These are phyloP conservation scores for Babylonia areolata DNA, from an alignment of 1,140 invertebrate species.

Conservation along the genomic window DNA sequence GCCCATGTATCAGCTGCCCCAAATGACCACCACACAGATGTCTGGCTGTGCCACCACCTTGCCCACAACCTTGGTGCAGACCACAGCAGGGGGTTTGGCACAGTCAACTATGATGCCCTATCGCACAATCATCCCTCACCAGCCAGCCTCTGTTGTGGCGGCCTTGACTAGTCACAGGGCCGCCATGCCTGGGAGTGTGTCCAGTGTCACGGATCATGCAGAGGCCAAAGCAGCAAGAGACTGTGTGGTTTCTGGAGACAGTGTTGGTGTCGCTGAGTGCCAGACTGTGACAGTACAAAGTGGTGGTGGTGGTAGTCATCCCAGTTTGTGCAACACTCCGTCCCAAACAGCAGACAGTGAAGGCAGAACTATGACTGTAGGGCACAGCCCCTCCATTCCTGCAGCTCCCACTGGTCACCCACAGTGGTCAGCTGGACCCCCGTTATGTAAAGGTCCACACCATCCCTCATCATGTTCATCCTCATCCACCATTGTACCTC, in stretches of 20 bases:
- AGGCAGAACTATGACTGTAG: not conserved
- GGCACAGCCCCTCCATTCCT: not conserved
- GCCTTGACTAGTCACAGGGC: constrained; percentile 14
- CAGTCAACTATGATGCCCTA: constrained; percentile 4
- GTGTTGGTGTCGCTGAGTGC: not conserved
- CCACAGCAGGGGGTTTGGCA: not conserved
- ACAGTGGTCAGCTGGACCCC: not conserved
- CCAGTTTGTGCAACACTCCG: constrained; percentile 28
- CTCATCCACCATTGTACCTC: constrained; percentile 1
- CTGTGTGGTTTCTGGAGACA: not conserved
- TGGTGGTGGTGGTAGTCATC: not conserved
- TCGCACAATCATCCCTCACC: constrained; percentile 30
- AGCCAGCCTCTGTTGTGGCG: not conserved
- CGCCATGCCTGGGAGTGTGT: not conserved
- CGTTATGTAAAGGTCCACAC: not conserved
- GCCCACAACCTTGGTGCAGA: constrained; percentile 27
- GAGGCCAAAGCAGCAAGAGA: not conserved
- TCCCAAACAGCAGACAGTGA: not conserved
- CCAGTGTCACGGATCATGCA: not conserved
- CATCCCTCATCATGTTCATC: not conserved
- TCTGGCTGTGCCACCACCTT: constrained; percentile 42
- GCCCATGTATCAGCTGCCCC: constrained; percentile 29
- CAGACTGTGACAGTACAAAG: not conserved
- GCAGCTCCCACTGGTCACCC: not conserved
- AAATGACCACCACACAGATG: constrained; percentile 40